Evolutionary conservation across 2,888 invertebrate genomes (phyloP).

Genomic region (Campaea margaritaria): DNA sequence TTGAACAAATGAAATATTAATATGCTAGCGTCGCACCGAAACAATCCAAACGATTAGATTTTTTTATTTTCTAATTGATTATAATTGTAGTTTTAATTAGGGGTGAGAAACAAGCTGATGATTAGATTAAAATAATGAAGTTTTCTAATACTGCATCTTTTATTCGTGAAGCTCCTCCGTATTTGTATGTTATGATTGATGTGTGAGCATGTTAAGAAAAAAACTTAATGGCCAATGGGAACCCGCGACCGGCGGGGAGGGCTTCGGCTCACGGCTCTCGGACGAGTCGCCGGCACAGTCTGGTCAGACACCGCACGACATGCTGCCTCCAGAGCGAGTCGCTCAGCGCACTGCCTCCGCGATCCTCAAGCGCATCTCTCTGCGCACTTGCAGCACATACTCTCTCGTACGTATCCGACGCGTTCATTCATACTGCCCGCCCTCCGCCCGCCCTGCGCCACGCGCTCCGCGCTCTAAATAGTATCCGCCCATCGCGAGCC

Average conservation of each 20-base stretch:
- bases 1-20: no score
- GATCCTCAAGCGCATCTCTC: constrained; percentile 76
- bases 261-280: constrained; percentile 47
- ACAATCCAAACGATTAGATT: no score
- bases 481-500: constrained; percentile 73
- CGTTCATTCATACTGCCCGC: constrained; percentile 77
- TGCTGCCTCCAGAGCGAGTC: constrained; percentile 80
- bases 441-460: constrained; percentile 70
- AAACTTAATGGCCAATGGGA: constrained; percentile 50
- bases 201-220: constrained; percentile 45
- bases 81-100: no score
- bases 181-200: constrained; percentile 31
- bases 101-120: no score
- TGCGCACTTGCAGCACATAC: constrained; percentile 77
- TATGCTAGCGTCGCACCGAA: no score
- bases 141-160: constrained; percentile 18
- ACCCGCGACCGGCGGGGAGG: constrained; percentile 62
- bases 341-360: constrained; percentile 75
- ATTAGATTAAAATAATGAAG: constrained; percentile 2
- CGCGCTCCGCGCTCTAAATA: constrained; percentile 74
- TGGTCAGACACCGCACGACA: constrained; percentile 71
- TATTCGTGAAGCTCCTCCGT: constrained; percentile 29
- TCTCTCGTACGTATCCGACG: constrained; percentile 78
- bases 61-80: no score
- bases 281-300: constrained; percentile 60